Evolutionary conservation across 2,113 vertebrate genomes (phyloP).

Genomic region (Turnix velox): DNA sequence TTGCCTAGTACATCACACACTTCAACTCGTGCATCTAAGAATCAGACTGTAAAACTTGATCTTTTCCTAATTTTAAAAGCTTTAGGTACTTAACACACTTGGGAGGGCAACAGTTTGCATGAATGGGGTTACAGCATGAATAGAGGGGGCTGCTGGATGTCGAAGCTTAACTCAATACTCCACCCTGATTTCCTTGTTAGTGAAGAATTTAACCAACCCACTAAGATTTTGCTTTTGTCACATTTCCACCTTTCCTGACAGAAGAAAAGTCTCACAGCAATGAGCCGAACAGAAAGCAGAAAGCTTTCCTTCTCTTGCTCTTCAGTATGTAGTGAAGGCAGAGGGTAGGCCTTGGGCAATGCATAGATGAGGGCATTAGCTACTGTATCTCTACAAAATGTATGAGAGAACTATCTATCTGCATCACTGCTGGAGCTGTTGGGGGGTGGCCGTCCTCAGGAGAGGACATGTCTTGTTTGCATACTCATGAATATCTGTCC

Average conservation of each 20-base stretch:
- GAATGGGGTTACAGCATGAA: background rate
- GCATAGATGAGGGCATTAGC: background rate
- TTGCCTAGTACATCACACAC: rapidly evolving
- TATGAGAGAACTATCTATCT: background rate
- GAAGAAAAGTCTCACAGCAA: background rate
- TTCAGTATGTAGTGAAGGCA: background rate
- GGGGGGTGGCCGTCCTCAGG: background rate
- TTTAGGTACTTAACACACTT: background rate
- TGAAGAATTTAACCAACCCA: background rate
- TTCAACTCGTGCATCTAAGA: background rate
- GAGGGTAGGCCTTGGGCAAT: background rate
- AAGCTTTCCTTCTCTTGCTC: background rate
- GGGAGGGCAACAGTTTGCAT: background rate
- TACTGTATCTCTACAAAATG: background rate
- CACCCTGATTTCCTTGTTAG: background rate
- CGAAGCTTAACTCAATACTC: background rate
- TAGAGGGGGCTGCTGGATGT: background rate
- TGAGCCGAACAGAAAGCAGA: background rate
- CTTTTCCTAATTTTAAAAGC: background rate
- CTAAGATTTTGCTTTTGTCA: background rate
- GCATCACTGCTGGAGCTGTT: background rate
- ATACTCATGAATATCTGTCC: background rate
- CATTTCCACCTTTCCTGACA: background rate
- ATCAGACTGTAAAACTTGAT: background rate
- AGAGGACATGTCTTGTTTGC: background rate